Conservation (phyloP, 1,140 invertebrate species). For the Neuroterus valhalla region DNA sequence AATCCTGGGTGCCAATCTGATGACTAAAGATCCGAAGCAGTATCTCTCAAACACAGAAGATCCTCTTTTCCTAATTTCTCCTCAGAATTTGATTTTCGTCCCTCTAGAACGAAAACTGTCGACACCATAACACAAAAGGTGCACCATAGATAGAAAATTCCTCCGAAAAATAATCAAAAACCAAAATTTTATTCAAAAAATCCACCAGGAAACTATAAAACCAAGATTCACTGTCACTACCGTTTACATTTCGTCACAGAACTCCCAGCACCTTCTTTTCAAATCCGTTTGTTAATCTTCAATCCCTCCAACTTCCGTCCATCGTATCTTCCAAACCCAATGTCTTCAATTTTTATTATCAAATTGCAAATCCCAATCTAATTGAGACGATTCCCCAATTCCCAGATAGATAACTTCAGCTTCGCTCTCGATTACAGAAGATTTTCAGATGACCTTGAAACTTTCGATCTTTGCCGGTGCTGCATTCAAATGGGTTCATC, state of each 20-base stretch:
- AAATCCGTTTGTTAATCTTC: background rate
- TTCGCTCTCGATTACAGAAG: background rate
- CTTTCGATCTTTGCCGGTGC: constrained; percentile 9
- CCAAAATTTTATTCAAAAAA: background rate
- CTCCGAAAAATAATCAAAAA: background rate
- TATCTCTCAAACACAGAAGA: constrained; percentile 14
- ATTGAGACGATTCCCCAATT: background rate
- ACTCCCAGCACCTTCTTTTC: background rate
- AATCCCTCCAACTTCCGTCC: constrained; percentile 5
- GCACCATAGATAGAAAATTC: background rate
- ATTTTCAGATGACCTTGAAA: background rate
- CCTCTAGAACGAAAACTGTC: constrained; percentile 7
- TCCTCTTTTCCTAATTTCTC: constrained; percentile 13
- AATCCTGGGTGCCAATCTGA: constrained; percentile 5
- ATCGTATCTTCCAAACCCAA: background rate
- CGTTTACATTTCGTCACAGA: constrained; percentile 28
- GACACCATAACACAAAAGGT: constrained; percentile 27
- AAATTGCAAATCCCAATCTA: background rate
- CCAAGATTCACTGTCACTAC: constrained; percentile 21
- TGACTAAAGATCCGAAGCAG: constrained; percentile 7
- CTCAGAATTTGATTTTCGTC: constrained; percentile 21
- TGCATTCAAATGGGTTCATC: background rate
- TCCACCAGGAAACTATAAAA: background rate
- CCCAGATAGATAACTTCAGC: background rate
- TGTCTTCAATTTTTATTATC: background rate